Evolutionary conservation across 2,797 vertebrate species (phyloP), one percentile per base, ranked within the genome.

Genomic region (Heterohyrax brucei): DNA sequence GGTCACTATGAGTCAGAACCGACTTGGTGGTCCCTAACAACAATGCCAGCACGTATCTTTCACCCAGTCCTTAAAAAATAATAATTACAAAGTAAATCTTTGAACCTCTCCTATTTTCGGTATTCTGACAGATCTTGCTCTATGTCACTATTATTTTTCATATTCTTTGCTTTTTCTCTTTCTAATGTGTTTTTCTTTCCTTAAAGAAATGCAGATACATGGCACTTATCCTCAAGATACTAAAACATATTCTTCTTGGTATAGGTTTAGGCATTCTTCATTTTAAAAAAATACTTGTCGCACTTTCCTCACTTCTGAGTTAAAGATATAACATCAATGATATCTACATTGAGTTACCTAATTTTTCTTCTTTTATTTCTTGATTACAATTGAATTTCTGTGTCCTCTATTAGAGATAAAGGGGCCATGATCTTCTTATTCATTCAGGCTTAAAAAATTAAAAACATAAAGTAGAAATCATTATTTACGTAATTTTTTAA

Each of bases 61-160:
- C n/a, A 7, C 24, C 1, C 39, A 50, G 50, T 33, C 22, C 4
- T 75, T 93, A 48, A 93, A 68, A 91, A 88, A 62, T 48, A 88
- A 68, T 62, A 78, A 79, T 87, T 2, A 6, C 56, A 50, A 68
- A 50, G 2, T 90, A 95, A 87, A 87, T n/a, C 64, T 96, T 75
- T 79, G 76, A 87, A 62, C 44, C 50, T 1, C 10, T 3, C 28
- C 33, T 24, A 2, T 79, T 89, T 89, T 78, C 33, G 82, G 3
- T 33, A 44, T 79, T 89, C 28, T 95, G 75, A 91, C 4, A 56
- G 16, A 39, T 80, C 22, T 70, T 84, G 19, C 84, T 30, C 62
- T n/a, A 12, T 28, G 26, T 30, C 26, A 75, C 6, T 82, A 79
- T 70, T 1, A 30, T 68, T 86, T 94, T 91, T 87, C 50, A 79